phyloP scores from a whole-genome alignment of 2,888 invertebrate species.

The Loripinus fragilis region DNA sequence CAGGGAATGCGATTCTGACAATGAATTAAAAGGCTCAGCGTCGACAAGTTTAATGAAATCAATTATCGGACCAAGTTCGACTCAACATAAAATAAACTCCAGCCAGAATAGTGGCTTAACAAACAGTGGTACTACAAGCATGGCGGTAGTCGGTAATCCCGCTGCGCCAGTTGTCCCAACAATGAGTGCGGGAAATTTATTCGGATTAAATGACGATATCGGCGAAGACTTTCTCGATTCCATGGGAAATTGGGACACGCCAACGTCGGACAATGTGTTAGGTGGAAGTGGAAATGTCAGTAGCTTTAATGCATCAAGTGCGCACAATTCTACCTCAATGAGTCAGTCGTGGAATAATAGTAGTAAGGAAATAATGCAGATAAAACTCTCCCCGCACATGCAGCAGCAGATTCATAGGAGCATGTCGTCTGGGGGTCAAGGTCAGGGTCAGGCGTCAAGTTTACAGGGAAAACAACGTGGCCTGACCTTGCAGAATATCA shows the following conservation, averaged over 20 bases:
- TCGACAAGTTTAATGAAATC: slow-evolving; percentile 83
- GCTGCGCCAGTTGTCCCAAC: slow-evolving; percentile 35
- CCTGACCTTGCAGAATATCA: slow-evolving; percentile 56
- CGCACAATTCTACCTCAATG: slow-evolving; percentile 36
- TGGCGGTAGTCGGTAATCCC: slow-evolving; percentile 57
- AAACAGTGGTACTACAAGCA: slow-evolving; percentile 33
- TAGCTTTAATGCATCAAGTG: slow-evolving; percentile 24
- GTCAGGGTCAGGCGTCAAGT: slow-evolving; percentile 19
- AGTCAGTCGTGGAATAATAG: slow-evolving; percentile 18
- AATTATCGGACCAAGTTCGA: slow-evolving; percentile 73
- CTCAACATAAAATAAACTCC: slow-evolving; percentile 35
- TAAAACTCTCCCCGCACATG: slow-evolving; percentile 44
- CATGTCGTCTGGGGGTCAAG: slow-evolving; percentile 38
- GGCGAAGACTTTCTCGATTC: slow-evolving; percentile 50
- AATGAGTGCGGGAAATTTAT: slow-evolving; percentile 39
- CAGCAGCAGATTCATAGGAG: slow-evolving; percentile 53
- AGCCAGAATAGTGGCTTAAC: slow-evolving; percentile 2
- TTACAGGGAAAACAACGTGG: slow-evolving; percentile 40
- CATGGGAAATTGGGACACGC: slow-evolving; percentile 54
- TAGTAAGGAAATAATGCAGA: slow-evolving; percentile 41
- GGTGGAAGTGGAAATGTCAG: slow-evolving; percentile 23
- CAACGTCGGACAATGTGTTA: slow-evolving; percentile 26
- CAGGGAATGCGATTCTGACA: slow-evolving; percentile 82
- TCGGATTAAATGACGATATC: slow-evolving; percentile 44
- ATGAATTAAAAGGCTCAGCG: slow-evolving; percentile 81